Evolutionary conservation across 64 coral and sea anemone genomes (phyloP), one percentile per base, ranked within the genome.

Genomic region (Dendronephthya gigantea): DNA sequence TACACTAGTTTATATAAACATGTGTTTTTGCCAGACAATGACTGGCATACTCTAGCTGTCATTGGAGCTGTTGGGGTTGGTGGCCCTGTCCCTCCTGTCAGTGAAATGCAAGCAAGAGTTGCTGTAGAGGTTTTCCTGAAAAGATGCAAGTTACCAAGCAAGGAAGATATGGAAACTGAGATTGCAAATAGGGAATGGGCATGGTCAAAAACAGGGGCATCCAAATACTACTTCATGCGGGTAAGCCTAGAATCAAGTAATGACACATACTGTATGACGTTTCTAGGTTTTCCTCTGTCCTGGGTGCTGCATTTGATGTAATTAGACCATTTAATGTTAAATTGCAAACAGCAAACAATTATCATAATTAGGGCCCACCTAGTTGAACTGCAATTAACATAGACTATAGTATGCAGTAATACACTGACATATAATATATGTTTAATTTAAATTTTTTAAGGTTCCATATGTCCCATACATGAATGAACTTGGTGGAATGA

Each of bases 101-200:
- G 1, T 55, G 92, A 94, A 50, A 49, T 89, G 13, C 92, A 94
- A 86, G 79, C 83, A 10, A 90, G 92, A 32, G 88, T 69, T 82
- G 90, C 90, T 14, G 83, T 40, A 12, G 86, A 83, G 29, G 92
- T 94, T 4, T 94, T 94, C 83, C 38, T 70, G 29, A 87, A 90
- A 0, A 50, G 88, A 41, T 59, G 39, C 29, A 83, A 0, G 19
- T 49, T 94, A 30, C 92, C 92, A 32, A 19, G 68, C 70, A 68
- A 59, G 62, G 83, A 88, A 43, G 39, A 59, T 25, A 91, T 94
- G 92, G 22, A 48, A 28, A 85, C 56, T 39, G 86, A 94, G 27
- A 68, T 94, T 19, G 83, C 83, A 49, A 50, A 35, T 17, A 51
- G 68, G 40, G 82, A 92, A 79, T 1, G 37, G 9, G 3, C 30